These are phyloP conservation scores for Craniophora ligustri DNA, from an alignment of 2,888 invertebrate genomes.

Conservation along the genomic window DNA sequence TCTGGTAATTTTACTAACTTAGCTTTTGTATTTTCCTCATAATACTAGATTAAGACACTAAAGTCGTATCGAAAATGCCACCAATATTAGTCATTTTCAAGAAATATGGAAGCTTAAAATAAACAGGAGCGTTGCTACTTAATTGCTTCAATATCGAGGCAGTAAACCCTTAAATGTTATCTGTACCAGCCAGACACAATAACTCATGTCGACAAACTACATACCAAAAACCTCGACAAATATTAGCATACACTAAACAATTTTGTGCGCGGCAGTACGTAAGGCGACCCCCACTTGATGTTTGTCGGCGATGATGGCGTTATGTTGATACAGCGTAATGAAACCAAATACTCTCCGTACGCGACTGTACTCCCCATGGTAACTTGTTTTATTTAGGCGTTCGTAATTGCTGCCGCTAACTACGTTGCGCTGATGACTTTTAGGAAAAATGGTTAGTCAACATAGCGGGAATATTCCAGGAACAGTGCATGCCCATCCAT, in stretches of 20 bases:
- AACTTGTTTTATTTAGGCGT: conserved; percentile 44
- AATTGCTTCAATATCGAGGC: conserved; percentile 46
- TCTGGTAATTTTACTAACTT: too few relatives aligned
- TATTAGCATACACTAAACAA: conserved; percentile 66
- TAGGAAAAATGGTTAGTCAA: conserved; percentile 11
- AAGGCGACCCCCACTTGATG: conserved; percentile 51
- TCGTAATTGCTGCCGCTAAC: conserved; percentile 29
- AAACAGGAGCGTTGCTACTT: conserved; percentile 9
- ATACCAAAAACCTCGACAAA: conserved; percentile 64
- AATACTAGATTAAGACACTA: too few relatives aligned
- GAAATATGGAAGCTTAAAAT: conserved; percentile 26
- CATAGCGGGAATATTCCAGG: not conserved
- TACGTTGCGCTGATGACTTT: conserved; percentile 29
- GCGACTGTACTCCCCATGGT: conserved; percentile 25
- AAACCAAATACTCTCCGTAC: conserved; percentile 64
- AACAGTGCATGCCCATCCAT: not conserved
- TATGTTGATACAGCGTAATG: conserved; percentile 67
- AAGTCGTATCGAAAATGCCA: too few relatives aligned
- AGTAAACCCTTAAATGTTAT: conserved; percentile 51
- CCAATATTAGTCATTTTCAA: not conserved
- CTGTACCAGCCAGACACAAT: conserved; percentile 54
- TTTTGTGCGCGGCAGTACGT: conserved; percentile 53
- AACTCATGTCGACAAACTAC: conserved; percentile 57
- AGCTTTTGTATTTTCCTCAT: too few relatives aligned
- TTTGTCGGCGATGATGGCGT: conserved; percentile 51